A percentile compares a stretch with the other conserved stretches of the same genome.
phyloP scores from a whole-genome alignment of 2,113 vertebrate genomes.

The Picathartes gymnocephalus region DNA sequence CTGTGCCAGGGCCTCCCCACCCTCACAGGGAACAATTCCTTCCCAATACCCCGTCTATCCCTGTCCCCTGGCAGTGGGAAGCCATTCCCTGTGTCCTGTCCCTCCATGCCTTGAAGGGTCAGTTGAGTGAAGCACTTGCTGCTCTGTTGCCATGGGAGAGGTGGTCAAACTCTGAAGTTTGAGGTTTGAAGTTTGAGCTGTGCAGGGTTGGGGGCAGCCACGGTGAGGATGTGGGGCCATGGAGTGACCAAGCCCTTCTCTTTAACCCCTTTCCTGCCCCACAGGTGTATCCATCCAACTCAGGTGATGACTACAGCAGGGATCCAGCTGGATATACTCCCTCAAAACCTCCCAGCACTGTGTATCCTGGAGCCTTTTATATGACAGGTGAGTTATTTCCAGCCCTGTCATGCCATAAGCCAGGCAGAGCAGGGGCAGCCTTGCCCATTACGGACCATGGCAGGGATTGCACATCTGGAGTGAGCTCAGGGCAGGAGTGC shows the following conservation, averaged over 20 bases:
- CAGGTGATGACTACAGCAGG: slow-evolving; percentile 91
- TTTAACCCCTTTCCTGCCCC: not conserved
- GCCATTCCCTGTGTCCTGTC: not conserved
- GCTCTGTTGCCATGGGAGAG: not conserved
- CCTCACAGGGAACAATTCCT: not conserved
- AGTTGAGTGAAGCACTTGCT: not conserved
- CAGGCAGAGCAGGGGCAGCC: not conserved
- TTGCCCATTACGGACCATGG: accelerated
- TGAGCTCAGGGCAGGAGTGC: not conserved
- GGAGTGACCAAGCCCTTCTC: not conserved
- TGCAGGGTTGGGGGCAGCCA: not conserved
- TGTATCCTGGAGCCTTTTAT: slow-evolving; percentile 92
- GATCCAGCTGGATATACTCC: slow-evolving; percentile 84
- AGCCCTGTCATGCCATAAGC: accelerated
- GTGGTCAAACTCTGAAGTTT: not conserved
- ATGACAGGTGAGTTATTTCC: slow-evolving; percentile 81
- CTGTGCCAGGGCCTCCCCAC: not conserved
- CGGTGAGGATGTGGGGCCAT: accelerated
- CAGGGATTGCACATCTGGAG: not conserved
- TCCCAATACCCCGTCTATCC: accelerated
- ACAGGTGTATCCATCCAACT: slow-evolving; percentile 93
- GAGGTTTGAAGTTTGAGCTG: not conserved
- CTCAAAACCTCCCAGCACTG: slow-evolving; percentile 80
- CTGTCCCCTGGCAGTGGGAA: not conserved
- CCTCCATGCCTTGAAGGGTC: not conserved